Base-by-base conservation (phyloP, 2,888 invertebrate species). In the Octodonta nipae region DNA sequence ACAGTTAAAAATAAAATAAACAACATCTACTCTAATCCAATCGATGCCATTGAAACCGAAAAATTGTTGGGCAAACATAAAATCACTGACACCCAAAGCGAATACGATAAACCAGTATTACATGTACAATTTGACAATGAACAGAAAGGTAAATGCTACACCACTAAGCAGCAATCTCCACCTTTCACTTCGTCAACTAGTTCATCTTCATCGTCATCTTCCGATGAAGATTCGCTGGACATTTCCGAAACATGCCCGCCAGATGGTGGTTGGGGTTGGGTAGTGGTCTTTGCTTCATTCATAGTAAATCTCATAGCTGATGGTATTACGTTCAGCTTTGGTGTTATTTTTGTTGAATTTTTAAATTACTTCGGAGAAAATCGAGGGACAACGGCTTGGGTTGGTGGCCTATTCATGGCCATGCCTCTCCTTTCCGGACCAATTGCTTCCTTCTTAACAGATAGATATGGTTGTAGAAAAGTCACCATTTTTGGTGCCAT, bases 231-330 rank as follows among this genome's bases (percentile, higher is more conserved):
- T 35, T 75, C 74, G 36, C 66, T 75, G 26, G 69, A 70, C 7
- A 69, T 73, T 29, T 67, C 77, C 5, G 79, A 79, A 55, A 73
- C 77, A 1, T 64, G 75, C 12, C 78, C 82, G 1, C 87, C 86
- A 2, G 88, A 89, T 58, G 88, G 87, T 6, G 88, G 89, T 8
- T 89, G 83, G 81, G 89, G 89, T 4, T 92, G 91, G 91, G 80
- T 91, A 15, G 75, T 92, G 30, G 89, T 91, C 1, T 75, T 80
- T 38, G 86, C 86, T 13, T 79, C 87, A 0, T 91, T 92, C 58
- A 70, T 88, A 64, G 81, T 88, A 41, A 88, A 88, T 57, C 68
- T 88, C 40, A 86, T 92, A 49, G 87, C 87, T 24, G 92, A 92
- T 58, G 92, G 92, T 2, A 78, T 89, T 44, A 87, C 87, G 1